Base-by-base conservation (phyloP, 2,797 vertebrate species). In the Anguilla obscura region DNA sequence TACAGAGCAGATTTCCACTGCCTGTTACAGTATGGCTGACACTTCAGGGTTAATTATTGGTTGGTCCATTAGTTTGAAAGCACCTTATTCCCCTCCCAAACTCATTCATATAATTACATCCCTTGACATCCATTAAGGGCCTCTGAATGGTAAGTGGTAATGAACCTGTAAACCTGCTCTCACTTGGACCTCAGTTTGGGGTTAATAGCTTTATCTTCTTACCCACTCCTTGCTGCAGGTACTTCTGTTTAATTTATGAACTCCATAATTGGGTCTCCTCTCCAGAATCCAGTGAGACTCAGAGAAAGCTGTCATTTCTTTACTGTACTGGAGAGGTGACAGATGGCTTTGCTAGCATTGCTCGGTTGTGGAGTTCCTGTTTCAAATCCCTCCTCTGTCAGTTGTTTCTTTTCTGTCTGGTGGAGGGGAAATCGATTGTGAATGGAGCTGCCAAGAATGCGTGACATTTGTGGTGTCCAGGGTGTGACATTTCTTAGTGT, bases 171-270 rank as follows among this genome's bases (percentile, higher is more conserved):
- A 82, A 82, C 79, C 21, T 48, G 79, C 21, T 9, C 45, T 21
- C 45, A 82, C 21, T 50, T 82, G 79, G n/a, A 82, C 40, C 79
- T 82, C 79, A 9, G 45, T 85, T 58, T 85, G 84, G 52, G 84
- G 60, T 58, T 85, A 85, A 85, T 85, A 18, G 60, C 60, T 82
- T 82, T n/a, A 21, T 82, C 79, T 82, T 79, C 33, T 0, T 79
- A 79, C 18, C 45, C 18, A 21, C 79, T n/a, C 40, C 45, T 3
- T 50, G 45, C 45, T 82, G 79, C 7, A 48, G 45, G 79, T 82
- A 82, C 54, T 85, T 58, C 4, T 33, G 27, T 60, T 33, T 58
- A 85, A 66, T 85, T 85, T 85, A 85, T 85, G 33, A 85, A 85
- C 54, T 60, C 36, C 2, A 60, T 85, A 85, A 85, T 85, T 85